Evolutionary conservation across 2,113 vertebrate species (phyloP), one percentile per base, ranked within the genome.

Genomic region (Pipra filicauda): DNA sequence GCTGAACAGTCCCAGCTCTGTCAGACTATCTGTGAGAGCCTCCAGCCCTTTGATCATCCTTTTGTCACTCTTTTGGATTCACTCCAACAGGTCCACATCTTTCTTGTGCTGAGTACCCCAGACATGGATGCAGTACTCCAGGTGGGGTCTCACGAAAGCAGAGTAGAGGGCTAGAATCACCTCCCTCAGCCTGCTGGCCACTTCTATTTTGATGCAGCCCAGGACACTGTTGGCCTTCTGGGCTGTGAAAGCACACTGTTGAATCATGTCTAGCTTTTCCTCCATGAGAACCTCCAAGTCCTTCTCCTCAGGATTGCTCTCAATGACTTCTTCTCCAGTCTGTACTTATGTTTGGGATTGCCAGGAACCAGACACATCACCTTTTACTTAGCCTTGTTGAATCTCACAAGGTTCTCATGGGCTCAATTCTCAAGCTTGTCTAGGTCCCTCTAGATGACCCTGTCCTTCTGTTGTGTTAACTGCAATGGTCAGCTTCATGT

Each of bases 101-200:
- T 35, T 35, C 43, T 59, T 43, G 6, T 58, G 14, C 20, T 0
- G 1, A 79, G 24, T 16, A 48, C 20, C 8, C 26, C 31, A 37
- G 21, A 12, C 9, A 26, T 49, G 67, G 9, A 27, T 26, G 21
- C 21, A 49, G 67, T 9, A 57, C 26, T 43, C 13, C 48, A 18
- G n/a, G 8, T 30, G 26, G 24, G 26, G 9, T 80, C 49, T 43
- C 35, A 43, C 11, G 51, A 65, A 80, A 65, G 55, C 35, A 43
- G 58, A 35, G 31, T 8, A 72, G 30, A 48, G n/a, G 24, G 3
- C 4, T 15, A 64, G 30, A 64, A 41, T 41, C 41, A 12, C 20
- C 41, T 57, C 13, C 8, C 43, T 72, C 22, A 20, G 55, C 24
- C 35, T 65, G 11, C 35, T 57, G 66, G 5, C 35, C 58, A 27